Conservation (phyloP, 2,888 invertebrate species). For the Hoplodrina ambigua region DNA sequence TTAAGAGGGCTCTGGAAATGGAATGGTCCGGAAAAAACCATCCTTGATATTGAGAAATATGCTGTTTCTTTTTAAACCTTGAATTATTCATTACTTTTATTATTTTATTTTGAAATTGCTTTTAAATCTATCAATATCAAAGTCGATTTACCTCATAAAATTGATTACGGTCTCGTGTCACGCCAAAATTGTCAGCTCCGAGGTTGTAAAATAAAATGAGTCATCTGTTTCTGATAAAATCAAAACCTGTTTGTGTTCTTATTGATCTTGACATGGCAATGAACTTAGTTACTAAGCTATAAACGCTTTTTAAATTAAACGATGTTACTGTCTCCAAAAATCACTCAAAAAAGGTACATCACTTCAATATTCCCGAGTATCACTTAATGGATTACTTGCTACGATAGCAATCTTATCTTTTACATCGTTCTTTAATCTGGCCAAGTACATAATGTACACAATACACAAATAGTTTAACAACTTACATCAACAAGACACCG, state of each 20-base stretch:
- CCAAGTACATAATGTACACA: background rate
- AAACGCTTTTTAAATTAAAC: conserved; percentile 24
- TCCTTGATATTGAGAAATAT: conserved; percentile 17
- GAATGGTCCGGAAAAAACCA: conserved; percentile 5
- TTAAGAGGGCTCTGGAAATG: conserved; percentile 21
- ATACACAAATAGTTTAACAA: conserved; percentile 53
- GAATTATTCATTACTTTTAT: conserved; percentile 20
- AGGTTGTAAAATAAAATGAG: conserved; percentile 42
- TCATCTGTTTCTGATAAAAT: conserved; percentile 43
- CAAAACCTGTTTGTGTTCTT: conserved; percentile 42
- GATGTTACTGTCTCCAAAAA: background rate
- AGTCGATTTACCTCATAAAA: conserved; percentile 31
- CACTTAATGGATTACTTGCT: conserved; percentile 30
- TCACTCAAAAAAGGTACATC: background rate
- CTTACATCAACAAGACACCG: conserved; percentile 86
- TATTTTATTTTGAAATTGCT: conserved; percentile 25
- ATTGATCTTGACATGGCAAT: conserved; percentile 44
- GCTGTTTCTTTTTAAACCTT: conserved; percentile 17
- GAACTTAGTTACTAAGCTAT: conserved; percentile 42
- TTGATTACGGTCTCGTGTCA: conserved; percentile 42
- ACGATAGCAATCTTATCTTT: conserved; percentile 27
- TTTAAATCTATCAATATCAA: conserved; percentile 33
- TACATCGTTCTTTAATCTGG: conserved; percentile 6
- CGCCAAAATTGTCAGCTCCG: conserved; percentile 44
- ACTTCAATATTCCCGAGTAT: conserved; percentile 20